Conservation (phyloP, 1,140 invertebrate genomes). For the Bombus breviceps region DNA sequence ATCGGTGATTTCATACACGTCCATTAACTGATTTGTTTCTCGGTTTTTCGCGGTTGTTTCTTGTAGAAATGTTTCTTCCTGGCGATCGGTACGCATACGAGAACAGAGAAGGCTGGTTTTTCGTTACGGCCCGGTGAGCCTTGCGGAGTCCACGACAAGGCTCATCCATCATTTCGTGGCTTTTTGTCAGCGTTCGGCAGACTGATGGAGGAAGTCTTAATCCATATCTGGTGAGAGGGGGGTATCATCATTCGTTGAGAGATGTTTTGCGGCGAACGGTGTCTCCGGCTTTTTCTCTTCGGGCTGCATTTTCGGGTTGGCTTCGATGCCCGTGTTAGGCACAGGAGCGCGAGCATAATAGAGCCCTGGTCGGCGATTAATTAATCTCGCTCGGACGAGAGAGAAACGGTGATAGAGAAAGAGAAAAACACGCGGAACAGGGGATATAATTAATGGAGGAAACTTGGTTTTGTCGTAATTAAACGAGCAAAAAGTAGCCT, state of each 20-base stretch:
- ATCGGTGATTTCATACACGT: slow-evolving; percentile 46
- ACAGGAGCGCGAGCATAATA: slow-evolving; percentile 28
- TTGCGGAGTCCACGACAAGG: slow-evolving; percentile 32
- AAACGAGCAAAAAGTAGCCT: slow-evolving; percentile 28
- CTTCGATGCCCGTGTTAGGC: slow-evolving; percentile 37
- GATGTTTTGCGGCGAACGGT: slow-evolving; percentile 53
- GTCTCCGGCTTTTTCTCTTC: slow-evolving; percentile 48
- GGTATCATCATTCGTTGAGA: slow-evolving; percentile 60
- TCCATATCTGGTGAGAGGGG: slow-evolving; percentile 48
- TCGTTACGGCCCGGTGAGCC: slow-evolving; percentile 36
- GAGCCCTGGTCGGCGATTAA: slow-evolving; percentile 33
- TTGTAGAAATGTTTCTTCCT: slow-evolving; percentile 7
- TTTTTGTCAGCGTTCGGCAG: slow-evolving; percentile 64
- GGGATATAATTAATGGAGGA: slow-evolving; percentile 47
- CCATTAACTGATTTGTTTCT: slow-evolving; percentile 37
- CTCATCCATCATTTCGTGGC: slow-evolving; percentile 62
- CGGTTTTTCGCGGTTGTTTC: slow-evolving; percentile 4
- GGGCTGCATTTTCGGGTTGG: slow-evolving; percentile 26
- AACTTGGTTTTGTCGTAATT: slow-evolving; percentile 51
- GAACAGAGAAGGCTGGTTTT: slow-evolving; percentile 45
- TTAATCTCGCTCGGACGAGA: slow-evolving; percentile 36
- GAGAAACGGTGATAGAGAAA: not conserved
- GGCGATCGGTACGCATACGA: slow-evolving; percentile 3
- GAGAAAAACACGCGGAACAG: not conserved
- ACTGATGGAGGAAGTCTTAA: slow-evolving; percentile 65